Base-by-base conservation (phyloP, 2,888 invertebrate genomes). In the Lycaena phlaeas region DNA sequence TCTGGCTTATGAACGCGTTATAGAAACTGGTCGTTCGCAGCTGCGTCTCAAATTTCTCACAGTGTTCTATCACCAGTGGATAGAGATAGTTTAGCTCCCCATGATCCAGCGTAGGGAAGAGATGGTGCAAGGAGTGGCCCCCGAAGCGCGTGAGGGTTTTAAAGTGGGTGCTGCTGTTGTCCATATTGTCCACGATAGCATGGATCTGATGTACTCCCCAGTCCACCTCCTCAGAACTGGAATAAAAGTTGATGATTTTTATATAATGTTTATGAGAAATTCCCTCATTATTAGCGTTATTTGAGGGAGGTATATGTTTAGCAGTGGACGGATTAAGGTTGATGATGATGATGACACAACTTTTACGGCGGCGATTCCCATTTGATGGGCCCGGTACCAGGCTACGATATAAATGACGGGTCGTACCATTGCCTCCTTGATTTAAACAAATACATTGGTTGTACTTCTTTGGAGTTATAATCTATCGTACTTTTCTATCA, bases 101-200 rank as follows among this genome's bases (percentile, higher is more conserved):
- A 56, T 94, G 94, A 62, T 94, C 94, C 22, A 95, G 56, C 0
- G 93, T 91, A 0, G 94, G 94, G 53, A 94, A 90, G 12, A 94
- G 74, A 68, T 95, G 95, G 64, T 95, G 94, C 1, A 94, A 72
- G 0, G 87, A 85, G 60, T 95, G 95, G 44, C 92, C 89, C 0
- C 94, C 94, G 55, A 93, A 94, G 45, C 89, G 86, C 0, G 91
- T 90, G 40, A 94, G 64, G 0, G 88, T 87, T 46, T 91, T 71
- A 59, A 92, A 90, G 46, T 88, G 86, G 28, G 87, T 61, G 9
- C 89, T 87, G 6, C 88, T 88, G 44, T 90, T 79, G 47, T 92
- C 90, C 12, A 86, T 76, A 46, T 93, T 86, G 59, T 93, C 94
- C 18, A 90, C 87, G 0, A 92, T 85, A 0, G 93, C 88, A 56